Base-by-base conservation (phyloP, 1,140 invertebrate genomes). In the Drosophila sp. region DNA sequence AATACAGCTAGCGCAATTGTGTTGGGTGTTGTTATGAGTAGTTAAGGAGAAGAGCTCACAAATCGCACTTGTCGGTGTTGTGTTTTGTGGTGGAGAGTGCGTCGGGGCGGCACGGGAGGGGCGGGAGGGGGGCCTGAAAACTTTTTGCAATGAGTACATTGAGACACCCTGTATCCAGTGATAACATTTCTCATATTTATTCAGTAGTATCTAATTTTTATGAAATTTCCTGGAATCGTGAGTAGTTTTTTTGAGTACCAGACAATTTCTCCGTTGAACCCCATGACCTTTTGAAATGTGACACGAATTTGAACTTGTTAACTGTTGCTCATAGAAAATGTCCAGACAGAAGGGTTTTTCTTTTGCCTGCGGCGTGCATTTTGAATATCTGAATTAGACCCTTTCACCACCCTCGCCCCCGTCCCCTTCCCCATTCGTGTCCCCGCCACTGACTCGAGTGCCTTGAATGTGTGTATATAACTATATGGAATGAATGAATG, bases 11-110 rank as follows among this genome's bases (percentile, higher is more conserved):
- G 60, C 33, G 25, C 35, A 32, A 41, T 35, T 70, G 64, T 56
- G 68, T 29, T 27, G 23, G 29, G 56, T 75, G 72, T 56, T 56
- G 63, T 65, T 23, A 61, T 50, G 70, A 65, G 64, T 60, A 65
- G 54, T 33, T 60, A 41, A 64, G 50, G 11, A 30, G 30, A 47
- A 50, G 27, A 58, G 5, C 25, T 7, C n/a, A 11, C 11, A 23
- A 33, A 41, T 32, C 17, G 33, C 78, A 76, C 78, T 41, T 27
- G 54, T 17, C 35, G 25, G 17, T 7, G 8, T 25, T 17, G 17
- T 17, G 17, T 17, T 17, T 17, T 17, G 17, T 17, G 17, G 17
- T 17, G 11, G 1, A 17, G 30, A 38, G 35, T 2, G 35, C 3
- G 17, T 17, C 17, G 17, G 17, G 17, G 17, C 17, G 17, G 17